These are phyloP conservation scores for Leucosticte australis DNA, from an alignment of 2,113 vertebrate species.

Conservation along the genomic window DNA sequence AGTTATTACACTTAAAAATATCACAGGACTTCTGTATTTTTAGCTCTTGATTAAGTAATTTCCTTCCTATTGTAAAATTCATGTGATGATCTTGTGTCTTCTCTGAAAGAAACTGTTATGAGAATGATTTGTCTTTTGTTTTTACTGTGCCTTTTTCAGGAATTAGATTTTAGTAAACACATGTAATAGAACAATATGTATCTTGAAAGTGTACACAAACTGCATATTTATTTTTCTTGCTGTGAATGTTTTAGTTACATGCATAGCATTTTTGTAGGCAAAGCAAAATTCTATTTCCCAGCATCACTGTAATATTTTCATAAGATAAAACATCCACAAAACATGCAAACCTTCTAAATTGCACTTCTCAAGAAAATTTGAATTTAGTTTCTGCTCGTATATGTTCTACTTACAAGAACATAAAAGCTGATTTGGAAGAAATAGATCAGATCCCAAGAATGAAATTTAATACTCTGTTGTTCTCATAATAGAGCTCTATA, in stretches of 20 bases:
- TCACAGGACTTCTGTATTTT: slow-evolving; percentile 26
- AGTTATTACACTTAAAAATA: background rate
- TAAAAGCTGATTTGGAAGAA: background rate
- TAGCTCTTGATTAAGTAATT: slow-evolving; percentile 34
- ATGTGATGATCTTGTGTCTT: slow-evolving; percentile 27
- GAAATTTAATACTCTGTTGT: background rate
- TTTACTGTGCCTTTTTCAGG: background rate
- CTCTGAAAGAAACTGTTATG: slow-evolving; percentile 14
- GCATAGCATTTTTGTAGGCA: background rate
- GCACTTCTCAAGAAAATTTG: background rate
- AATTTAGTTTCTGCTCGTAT: background rate
- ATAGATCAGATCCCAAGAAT: background rate
- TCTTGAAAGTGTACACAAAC: background rate
- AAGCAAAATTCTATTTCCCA: background rate
- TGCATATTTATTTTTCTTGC: background rate
- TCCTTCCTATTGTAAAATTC: slow-evolving; percentile 30
- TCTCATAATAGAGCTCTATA: background rate
- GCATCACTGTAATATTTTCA: background rate
- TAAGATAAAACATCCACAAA: background rate
- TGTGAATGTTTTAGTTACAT: background rate
- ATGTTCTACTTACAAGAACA: background rate
- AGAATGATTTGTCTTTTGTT: background rate
- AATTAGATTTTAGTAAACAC: background rate
- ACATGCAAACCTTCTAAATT: background rate
- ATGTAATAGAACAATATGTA: background rate